phyloP scores from a whole-genome alignment of 2,113 vertebrate species.

The Pluvianellus socialis region DNA sequence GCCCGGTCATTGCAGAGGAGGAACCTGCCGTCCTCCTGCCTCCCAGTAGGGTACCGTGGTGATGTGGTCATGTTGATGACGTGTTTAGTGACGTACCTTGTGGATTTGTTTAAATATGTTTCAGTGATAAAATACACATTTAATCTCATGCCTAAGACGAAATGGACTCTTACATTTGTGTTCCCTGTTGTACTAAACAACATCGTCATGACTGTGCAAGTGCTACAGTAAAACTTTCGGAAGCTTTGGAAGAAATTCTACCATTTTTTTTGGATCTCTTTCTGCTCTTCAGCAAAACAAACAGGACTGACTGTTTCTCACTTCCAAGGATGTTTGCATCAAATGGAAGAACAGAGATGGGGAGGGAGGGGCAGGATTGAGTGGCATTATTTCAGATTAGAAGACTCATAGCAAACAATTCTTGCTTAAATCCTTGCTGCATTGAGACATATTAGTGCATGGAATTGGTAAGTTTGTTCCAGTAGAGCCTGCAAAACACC shows the following conservation, averaged over 20 bases:
- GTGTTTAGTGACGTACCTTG: background rate
- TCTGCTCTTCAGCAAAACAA: background rate
- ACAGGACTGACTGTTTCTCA: background rate
- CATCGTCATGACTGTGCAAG: background rate
- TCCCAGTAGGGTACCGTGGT: background rate
- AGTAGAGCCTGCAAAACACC: background rate
- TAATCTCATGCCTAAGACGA: background rate
- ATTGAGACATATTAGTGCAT: background rate
- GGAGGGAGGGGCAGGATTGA: background rate
- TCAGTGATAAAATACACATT: background rate
- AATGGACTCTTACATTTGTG: background rate
- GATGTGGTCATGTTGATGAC: background rate
- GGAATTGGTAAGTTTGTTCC: background rate
- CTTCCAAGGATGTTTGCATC: background rate
- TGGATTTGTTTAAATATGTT: background rate
- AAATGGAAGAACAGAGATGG: background rate
- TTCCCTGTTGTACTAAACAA: background rate
- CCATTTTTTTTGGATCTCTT: background rate
- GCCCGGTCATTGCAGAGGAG: too few species aligned
- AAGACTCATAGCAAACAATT: background rate
- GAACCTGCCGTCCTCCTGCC: background rate
- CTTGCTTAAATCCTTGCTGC: background rate
- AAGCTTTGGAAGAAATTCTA: background rate
- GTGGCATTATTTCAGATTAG: background rate
- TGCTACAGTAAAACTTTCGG: background rate